Conservation (phyloP, 2,888 invertebrate species). For the Nymphalis c-album region DNA sequence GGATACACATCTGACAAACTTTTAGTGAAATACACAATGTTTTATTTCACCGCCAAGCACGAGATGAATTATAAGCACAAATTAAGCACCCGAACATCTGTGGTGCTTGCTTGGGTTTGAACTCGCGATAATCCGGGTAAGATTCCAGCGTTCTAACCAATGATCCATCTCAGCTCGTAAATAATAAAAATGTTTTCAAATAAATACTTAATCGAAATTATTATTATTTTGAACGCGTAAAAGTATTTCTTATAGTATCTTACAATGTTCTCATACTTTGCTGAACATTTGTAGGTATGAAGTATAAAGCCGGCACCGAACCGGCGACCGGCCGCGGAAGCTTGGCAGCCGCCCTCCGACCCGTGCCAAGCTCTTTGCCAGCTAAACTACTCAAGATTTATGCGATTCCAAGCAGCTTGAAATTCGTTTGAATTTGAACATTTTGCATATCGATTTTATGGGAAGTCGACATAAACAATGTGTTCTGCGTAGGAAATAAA, state of each 20-base stretch:
- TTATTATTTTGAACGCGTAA: not conserved
- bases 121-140: too few species aligned
- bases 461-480: conserved; percentile 10
- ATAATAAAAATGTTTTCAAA: too few species aligned
- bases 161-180: too few species aligned
- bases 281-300: conserved; percentile 1
- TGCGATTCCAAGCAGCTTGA: conserved; percentile 29
- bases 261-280: not conserved
- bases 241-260: not conserved
- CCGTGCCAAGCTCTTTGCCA: conserved; percentile 38
- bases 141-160: too few species aligned
- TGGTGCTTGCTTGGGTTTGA: too few species aligned
- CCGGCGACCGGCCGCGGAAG: conserved; percentile 44
- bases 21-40: too few species aligned
- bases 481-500: conserved; percentile 3
- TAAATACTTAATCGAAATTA: too few species aligned
- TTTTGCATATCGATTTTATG: conserved; percentile 15
- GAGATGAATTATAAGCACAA: too few species aligned
- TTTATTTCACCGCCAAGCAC: too few species aligned
- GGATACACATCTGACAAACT: too few species aligned
- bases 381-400: conserved; percentile 43
- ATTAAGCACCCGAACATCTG: too few species aligned
- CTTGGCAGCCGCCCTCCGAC: conserved; percentile 39
- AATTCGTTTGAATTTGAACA: conserved; percentile 23
- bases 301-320: conserved; percentile 29